phyloP scores from a whole-genome alignment of 2,113 vertebrate species.

The Synodontis membranacea region DNA sequence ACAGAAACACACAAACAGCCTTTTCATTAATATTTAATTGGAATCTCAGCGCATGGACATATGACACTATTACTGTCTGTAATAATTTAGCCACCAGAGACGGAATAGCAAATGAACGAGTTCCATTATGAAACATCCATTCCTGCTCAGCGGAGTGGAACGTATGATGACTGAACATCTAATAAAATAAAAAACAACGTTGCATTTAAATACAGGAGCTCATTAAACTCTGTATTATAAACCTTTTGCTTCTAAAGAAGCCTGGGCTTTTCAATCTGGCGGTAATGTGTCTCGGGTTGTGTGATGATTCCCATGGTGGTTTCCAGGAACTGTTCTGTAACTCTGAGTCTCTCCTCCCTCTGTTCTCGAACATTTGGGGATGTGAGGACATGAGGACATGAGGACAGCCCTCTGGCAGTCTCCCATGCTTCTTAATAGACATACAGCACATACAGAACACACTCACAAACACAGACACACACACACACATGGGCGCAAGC shows the following conservation, averaged over 20 bases:
- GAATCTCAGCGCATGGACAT: not conserved
- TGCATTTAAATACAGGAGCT: not conserved
- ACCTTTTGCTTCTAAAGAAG: not conserved
- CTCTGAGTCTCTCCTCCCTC: not conserved
- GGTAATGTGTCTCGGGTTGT: not conserved
- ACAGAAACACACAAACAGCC: not conserved
- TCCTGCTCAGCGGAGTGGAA: not conserved
- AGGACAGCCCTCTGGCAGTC: conserved; percentile 10
- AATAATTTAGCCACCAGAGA: not conserved
- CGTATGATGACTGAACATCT: not conserved
- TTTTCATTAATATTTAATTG: conserved; percentile 18
- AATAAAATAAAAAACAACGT: not conserved
- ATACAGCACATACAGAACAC: not conserved
- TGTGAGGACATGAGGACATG: not conserved
- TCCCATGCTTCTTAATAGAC: not conserved
- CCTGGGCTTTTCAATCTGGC: not conserved
- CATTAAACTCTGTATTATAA: not conserved
- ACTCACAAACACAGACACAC: not conserved
- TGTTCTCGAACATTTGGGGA: not conserved
- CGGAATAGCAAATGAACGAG: too few relatives aligned
- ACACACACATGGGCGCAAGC: not conserved
- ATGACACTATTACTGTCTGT: not conserved
- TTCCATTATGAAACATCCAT: not conserved
- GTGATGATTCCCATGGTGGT: not conserved
- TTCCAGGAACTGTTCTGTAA: not conserved